phyloP scores from a whole-genome alignment of 2,797 vertebrate genomes.

The Glyptemys insculpta region DNA sequence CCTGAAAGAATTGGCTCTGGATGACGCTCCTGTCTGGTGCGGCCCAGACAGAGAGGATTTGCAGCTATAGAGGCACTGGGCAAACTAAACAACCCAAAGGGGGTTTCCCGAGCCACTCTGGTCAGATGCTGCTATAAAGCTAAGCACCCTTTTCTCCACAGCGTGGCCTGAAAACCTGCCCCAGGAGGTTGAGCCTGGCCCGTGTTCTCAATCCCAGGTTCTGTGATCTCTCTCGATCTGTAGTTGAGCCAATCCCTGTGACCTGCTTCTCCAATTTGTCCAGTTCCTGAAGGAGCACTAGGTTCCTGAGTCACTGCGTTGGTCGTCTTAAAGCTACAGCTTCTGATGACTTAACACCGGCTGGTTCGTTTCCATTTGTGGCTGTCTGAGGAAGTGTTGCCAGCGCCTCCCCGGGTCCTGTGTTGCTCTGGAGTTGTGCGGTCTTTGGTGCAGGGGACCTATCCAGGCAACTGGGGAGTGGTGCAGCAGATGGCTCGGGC shows the following conservation, averaged over 20 bases:
- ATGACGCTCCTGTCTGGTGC: accelerated
- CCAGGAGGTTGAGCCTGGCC: accelerated
- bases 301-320: accelerated
- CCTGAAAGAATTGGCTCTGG: accelerated
- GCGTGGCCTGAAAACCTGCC: accelerated
- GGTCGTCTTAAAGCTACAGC: neutral
- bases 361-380: neutral
- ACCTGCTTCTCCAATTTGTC: neutral
- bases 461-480: accelerated
- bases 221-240: neutral
- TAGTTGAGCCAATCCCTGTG: neutral
- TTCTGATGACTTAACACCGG: neutral
- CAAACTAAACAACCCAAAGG: neutral
- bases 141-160: accelerated
- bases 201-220: neutral
- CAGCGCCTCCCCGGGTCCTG: neutral
- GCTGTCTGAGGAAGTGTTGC: neutral
- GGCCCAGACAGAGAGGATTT: neutral
- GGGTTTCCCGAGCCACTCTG: neutral
- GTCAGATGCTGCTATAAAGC: neutral
- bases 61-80: neutral
- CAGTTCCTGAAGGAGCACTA: neutral
- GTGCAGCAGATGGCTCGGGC: neutral
- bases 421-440: neutral
- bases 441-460: neutral